Evolutionary conservation across 2,888 invertebrate species (phyloP), one percentile per base, ranked within the genome.

Genomic region (Cephonodes hylas): DNA sequence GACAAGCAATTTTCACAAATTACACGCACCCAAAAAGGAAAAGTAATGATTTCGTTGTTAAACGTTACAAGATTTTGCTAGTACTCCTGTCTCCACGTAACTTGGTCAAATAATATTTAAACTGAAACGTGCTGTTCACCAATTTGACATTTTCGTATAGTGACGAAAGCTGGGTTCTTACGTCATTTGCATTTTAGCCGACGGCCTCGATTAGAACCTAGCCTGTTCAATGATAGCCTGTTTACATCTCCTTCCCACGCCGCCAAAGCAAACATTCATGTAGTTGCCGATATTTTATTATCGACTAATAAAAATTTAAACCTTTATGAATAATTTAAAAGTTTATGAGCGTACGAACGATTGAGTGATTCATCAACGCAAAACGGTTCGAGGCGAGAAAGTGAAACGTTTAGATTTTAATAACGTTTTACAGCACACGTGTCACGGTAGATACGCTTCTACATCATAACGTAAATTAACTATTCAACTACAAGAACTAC

Each of bases 141-240:
- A 46, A 31, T 53, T 31, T 53, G 53, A 31, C 53, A 31, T 58
- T 57, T 38, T 23, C 27, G 45, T 64, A 63, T 63, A 61, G 53
- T 66, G 59, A 64, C 65, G 64, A 73, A 69, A 74, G 66, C 62
- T 60, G 62, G 59, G 58, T 65, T 64, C 63, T 64, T 66, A 61
- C 53, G 64, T 65, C 58, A 64, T 66, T 65, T 64, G 45, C 48
- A 57, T 57, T 63, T 63, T 63, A 46, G 57, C 59, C 61, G 66
- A 58, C 58, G 66, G 66, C 75, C 75, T 78, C 66, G 70, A 67
- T 64, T 63, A 63, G 64, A 63, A 61, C 66, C 72, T 65, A 69
- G 66, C 63, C 65, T 69, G 72, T 75, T 68, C 64, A 63, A 67
- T 68, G 69, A 66, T 67, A 67, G 61, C 63, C 66, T 63, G n/a